Evolutionary conservation across 1,140 invertebrate species (phyloP), one percentile per base, ranked within the genome.

Genomic region (Platorchestia sp.): DNA sequence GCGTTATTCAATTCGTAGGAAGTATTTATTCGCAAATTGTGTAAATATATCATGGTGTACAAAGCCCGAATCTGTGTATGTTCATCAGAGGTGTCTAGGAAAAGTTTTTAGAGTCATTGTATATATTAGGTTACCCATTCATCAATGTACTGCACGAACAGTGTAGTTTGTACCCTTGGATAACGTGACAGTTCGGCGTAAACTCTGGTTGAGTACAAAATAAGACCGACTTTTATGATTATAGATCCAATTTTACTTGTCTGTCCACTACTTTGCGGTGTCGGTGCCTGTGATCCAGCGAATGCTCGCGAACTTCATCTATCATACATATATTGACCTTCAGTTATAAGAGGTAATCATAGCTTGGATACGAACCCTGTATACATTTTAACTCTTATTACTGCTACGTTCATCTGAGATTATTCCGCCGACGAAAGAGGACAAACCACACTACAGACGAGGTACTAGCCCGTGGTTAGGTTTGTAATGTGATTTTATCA

Each of bases 11-110:
- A 93, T 93, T 93, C 91, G 40, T 93, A 93, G 91, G 91, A 45
- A 44, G 40, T 93, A 93, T 93, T 93, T 93, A 93, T 93, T 93
- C 43, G 45, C 45, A 93, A 93, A 93, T 93, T 45, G 6, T 93
- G 91, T 93, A 93, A 93, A 93, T 93, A 93, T 36, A 93, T n/a
- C 36, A 44, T 45, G 45, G 43, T 93, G 91, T 93, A 93, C 91
- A 93, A 93, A 93, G 41, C 27, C 59, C 36, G 59, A 75, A 75
- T 75, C 59, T 75, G 59, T 75, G 59, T 22, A 75, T 75, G 36
- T 75, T 75, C 59, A 22, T 75, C 7, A 75, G 27, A 10, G 59
- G 36, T 36, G 7, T 75, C 59, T 75, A 75, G 27, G 14, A 36
- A 75, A 75, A 75, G 59, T 75, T 75, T 51, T 51, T 51, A 19